Evolutionary conservation across 1,140 invertebrate genomes (phyloP), one percentile per base, ranked within the genome.

Genomic region (Charaxes varanes): DNA sequence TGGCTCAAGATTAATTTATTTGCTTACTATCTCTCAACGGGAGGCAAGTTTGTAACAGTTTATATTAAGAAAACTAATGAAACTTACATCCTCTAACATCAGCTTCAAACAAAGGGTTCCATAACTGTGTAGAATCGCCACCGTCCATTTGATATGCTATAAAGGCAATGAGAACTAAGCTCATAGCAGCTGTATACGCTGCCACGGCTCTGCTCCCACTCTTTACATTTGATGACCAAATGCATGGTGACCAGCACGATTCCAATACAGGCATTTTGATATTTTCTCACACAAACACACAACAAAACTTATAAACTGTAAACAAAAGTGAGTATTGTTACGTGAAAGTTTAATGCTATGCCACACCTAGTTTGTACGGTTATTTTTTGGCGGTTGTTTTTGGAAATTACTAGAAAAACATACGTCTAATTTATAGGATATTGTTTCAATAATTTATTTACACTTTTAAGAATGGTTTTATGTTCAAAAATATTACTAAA

Each of bases 51-150:
- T n/a, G n/a, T n/a, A n/a, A n/a, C n/a, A n/a, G n/a, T n/a, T n/a
- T n/a, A n/a, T n/a, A n/a, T n/a, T n/a, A n/a, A n/a, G n/a, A n/a
- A n/a, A n/a, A n/a, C n/a, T n/a, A 26, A 63, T 44, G 46, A 34
- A 37, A 89, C 90, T 90, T 86, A 93, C 91, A 93, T 40, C 74
- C 78, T 68, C 91, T 86, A 8, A 94, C 86, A 85, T 96, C 93
- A 17, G 93, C 90, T 81, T 96, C 94, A 82, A 96, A 96, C 13
- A 95, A 77, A 0, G 94, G 94, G 59, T 92, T 93, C 78, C 94
- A 96, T 6, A 95, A 77, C 62, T 96, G 93, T 0, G 92, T 90
- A 0, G 94, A 95, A 61, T 96, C 94, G 13, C 94, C 94, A 36
- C 94, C 94, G 59, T 70, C 78, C 79, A 96, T 87, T 74, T 93